Base-by-base conservation (phyloP, 2,888 invertebrate genomes). In the Syrphus vitripennis region DNA sequence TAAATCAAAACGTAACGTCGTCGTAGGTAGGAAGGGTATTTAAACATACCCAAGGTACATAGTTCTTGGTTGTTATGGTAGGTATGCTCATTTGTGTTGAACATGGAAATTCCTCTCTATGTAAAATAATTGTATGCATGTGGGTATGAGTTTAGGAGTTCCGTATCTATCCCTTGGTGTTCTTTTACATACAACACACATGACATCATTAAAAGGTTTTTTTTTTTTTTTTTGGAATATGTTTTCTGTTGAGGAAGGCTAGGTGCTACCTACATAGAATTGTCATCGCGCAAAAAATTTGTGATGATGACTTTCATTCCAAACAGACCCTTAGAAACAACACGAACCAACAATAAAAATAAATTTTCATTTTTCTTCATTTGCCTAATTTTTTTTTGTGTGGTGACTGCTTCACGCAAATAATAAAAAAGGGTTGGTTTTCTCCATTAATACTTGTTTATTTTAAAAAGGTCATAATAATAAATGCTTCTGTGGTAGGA, bases 341-440 rank as follows among this genome's bases (percentile, higher is more conserved):
- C 82, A 83, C 83, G 83, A 40, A 74, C 57, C 29, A 74, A 74
- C 53, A 72, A 83, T 74, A 78, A 83, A n/a, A 69, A 78, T 78
- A 78, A 83, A 83, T 83, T 83, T 78, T 74, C 78, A 83, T 78
- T 83, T 83, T 71, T 59, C 24, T 40, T 55, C 59, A 40, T 77
- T 61, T 69, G 69, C 1, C n/a, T 40, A n/a, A 6, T 40, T n/a
- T n/a, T 40, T 80, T 81, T 76, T 65, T 76, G 50, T 57, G 55
- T 40, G 31, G 40, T 34, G n/a, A n/a, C n/a, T n/a, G n/a, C n/a
- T 19, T 16, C 57, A 19, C 31, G 14, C 2, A 7, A n/a, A 12
- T 3, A 7, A 0, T 21, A 10, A 53, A 53, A 53, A 53, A 29
- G 53, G 53, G n/a, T 53, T 10, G 2, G 14, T 53, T 53, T 21